Evolutionary conservation across 1,140 invertebrate species (phyloP).

Genomic region (Epicauta chinensis): DNA sequence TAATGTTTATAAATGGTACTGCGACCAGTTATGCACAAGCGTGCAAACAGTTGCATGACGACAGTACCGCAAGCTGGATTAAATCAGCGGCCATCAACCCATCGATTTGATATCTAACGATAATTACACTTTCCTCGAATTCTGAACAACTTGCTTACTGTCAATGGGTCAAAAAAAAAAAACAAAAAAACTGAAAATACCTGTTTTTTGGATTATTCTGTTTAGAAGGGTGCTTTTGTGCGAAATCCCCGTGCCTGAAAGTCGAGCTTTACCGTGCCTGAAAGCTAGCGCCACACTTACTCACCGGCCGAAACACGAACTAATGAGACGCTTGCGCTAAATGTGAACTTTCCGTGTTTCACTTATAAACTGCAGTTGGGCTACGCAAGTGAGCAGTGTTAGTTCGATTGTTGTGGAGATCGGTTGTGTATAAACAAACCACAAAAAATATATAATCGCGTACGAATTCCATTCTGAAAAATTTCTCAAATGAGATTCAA

Average conservation of each 20-base stretch:
- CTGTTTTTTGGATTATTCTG: no score
- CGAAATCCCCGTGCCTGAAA: no score
- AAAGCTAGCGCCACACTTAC: constrained; percentile 24
- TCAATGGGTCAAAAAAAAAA: no score
- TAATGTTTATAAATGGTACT: background rate
- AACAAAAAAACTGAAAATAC: no score
- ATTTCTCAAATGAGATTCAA: no score
- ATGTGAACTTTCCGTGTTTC: constrained; percentile 14
- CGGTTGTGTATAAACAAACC: constrained; percentile 14
- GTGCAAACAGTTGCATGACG: constrained; percentile 15
- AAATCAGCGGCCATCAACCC: no score
- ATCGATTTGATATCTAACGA: no score
- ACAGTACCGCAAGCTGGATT: no score
- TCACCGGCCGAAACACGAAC: constrained; percentile 11
- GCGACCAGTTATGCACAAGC: constrained; percentile 8
- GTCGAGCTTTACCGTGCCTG: no score
- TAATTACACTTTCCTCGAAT: no score
- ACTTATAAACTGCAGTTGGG: constrained; percentile 33
- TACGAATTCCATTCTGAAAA: background rate
- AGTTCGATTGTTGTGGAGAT: constrained; percentile 22
- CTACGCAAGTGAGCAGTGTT: constrained; percentile 28
- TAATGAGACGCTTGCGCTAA: constrained; percentile 28
- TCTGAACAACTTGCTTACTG: no score
- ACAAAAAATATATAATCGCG: background rate
- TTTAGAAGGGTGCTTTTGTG: no score